phyloP scores from a whole-genome alignment of 2,888 invertebrate genomes.

The Lordiphosa andalusiaca region DNA sequence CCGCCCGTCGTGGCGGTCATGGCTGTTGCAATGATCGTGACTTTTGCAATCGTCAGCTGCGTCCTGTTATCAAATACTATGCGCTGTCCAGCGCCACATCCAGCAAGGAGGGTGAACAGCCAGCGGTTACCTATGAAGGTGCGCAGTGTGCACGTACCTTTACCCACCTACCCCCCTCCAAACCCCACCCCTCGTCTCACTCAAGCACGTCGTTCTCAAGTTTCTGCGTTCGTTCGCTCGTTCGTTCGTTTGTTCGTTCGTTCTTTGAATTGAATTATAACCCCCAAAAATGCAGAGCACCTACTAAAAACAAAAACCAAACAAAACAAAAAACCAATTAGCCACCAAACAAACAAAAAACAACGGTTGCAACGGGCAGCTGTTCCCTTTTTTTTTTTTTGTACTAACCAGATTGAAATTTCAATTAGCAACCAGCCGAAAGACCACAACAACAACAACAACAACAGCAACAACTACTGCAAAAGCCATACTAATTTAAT shows the following conservation, averaged over 20 bases:
- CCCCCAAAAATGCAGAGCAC: slow-evolving; percentile 50
- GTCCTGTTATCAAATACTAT: slow-evolving; percentile 78
- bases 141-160: slow-evolving; percentile 63
- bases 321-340: slow-evolving; percentile 21
- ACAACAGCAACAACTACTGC: slow-evolving; percentile 21
- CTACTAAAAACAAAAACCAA: slow-evolving; percentile 52
- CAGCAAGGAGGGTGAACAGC: slow-evolving; percentile 20
- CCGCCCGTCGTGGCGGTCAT: slow-evolving; percentile 76
- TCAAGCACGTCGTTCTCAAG: slow-evolving; percentile 34
- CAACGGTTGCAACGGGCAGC: slow-evolving; percentile 16
- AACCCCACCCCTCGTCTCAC: slow-evolving; percentile 7
- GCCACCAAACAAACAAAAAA: slow-evolving; percentile 6
- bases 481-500: slow-evolving; percentile 40
- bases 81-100: slow-evolving; percentile 26
- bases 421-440: slow-evolving; percentile 53
- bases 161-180: slow-evolving; percentile 9
- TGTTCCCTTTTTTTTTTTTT: slow-evolving; percentile 42
- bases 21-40: slow-evolving; percentile 79
- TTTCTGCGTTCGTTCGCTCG: slow-evolving; percentile 39
- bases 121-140: slow-evolving; percentile 63
- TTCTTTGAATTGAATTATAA: slow-evolving; percentile 46
- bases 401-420: slow-evolving; percentile 57
- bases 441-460: slow-evolving; percentile 29
- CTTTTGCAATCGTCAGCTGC: slow-evolving; percentile 80
- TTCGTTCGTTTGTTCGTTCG: slow-evolving; percentile 50